Conservation (phyloP, 2,888 invertebrate genomes). For the Drosophila anomelani region DNA sequence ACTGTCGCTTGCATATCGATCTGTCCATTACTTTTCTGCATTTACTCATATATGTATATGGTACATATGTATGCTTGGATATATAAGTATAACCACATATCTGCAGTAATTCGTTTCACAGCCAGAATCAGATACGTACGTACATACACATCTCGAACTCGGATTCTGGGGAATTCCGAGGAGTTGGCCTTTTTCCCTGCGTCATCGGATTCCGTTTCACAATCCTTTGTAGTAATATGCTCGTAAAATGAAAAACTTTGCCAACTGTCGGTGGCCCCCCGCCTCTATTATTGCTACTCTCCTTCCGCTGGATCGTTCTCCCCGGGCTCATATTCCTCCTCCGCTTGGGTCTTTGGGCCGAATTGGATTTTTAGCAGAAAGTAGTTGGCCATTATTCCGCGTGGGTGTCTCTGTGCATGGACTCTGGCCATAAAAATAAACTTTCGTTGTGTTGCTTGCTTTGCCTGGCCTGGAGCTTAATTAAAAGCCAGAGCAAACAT, state of each 20-base stretch:
- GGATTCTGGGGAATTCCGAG: conserved; percentile 11
- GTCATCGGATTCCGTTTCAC: conserved; percentile 16
- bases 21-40: conserved; percentile 1
- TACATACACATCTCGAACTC: neutral
- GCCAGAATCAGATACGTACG: neutral
- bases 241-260: conserved; percentile 19
- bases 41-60: neutral
- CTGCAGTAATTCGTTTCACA: conserved; percentile 15
- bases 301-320: neutral
- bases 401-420: conserved; percentile 17
- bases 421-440: conserved; percentile 60
- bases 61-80: neutral
- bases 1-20: conserved; percentile 8
- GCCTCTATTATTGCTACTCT: neutral
- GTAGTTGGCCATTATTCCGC: conserved; percentile 35
- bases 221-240: conserved; percentile 28
- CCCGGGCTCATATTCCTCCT: conserved; percentile 13
- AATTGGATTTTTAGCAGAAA: conserved; percentile 55
- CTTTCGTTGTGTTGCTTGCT: conserved; percentile 37
- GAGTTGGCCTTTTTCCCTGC: conserved; percentile 12
- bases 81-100: neutral
- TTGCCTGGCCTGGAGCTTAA: conserved; percentile 56
- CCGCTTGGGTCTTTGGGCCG: conserved; percentile 30
- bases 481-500: conserved; percentile 70
- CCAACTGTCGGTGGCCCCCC: neutral